phyloP scores from a whole-genome alignment of 2,113 vertebrate genomes.

The Aleadryas rufinucha region DNA sequence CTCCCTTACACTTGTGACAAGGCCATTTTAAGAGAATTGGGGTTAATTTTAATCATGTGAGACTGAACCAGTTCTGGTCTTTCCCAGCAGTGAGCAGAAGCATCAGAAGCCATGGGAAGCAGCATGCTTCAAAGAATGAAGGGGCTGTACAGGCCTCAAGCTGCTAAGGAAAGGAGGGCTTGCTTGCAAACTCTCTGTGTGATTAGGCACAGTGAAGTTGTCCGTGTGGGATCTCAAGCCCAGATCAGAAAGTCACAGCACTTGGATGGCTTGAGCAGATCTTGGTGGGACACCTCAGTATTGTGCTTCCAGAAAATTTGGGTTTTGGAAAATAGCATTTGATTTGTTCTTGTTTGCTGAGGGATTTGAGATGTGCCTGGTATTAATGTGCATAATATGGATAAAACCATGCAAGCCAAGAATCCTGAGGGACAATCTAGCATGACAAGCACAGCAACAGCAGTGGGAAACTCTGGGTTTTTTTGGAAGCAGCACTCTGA shows the following conservation, averaged over 20 bases:
- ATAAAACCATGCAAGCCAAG: not conserved
- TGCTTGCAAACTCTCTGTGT: not conserved
- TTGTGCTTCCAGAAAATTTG: not conserved
- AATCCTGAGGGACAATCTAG: not conserved
- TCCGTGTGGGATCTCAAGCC: not conserved
- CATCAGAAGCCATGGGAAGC: not conserved
- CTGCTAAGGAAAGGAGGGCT: not conserved
- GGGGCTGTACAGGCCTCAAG: not conserved
- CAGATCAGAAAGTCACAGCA: not conserved
- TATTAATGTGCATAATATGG: not conserved
- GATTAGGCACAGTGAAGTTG: not conserved
- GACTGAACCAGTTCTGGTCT: not conserved
- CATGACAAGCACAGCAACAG: not conserved
- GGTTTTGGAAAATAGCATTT: not conserved
- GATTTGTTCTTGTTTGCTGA: not conserved
- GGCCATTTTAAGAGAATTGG: not conserved
- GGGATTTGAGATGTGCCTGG: not conserved
- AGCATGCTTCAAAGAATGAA: fast-evolving
- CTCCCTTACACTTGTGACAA: not conserved
- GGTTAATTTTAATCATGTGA: not conserved
- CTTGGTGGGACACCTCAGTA: not conserved
- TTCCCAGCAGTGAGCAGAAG: not conserved
- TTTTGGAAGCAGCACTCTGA: not conserved
- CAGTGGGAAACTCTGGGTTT: not conserved
- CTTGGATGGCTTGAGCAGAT: not conserved